These are phyloP conservation scores for Nematostella vectensis DNA, from an alignment of 92 coral and sea anemone species.

Conservation along the genomic window DNA sequence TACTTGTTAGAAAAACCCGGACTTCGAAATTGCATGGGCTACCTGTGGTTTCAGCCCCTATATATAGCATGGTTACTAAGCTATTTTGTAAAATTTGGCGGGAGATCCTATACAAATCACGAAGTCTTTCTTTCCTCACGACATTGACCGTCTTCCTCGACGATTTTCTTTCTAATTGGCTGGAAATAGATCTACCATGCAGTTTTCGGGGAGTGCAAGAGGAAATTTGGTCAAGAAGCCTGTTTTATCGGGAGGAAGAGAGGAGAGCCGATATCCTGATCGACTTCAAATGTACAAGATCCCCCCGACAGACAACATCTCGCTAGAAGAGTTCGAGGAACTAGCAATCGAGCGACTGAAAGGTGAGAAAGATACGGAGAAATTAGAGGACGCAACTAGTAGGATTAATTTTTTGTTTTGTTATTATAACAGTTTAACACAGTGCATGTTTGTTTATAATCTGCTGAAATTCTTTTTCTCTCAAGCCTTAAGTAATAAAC, in stretches of 20 bases:
- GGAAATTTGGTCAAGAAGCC: constrained; percentile 9
- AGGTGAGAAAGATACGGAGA: constrained; percentile 37
- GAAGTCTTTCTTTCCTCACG: background rate
- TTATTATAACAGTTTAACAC: background rate
- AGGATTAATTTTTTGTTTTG: background rate
- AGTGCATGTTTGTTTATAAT: too few species aligned
- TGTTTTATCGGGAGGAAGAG: constrained; percentile 9
- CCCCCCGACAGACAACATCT: constrained; percentile 86
- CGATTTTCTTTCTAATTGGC: background rate
- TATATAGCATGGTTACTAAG: background rate
- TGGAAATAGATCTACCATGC: constrained; percentile 16
- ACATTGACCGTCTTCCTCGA: background rate
- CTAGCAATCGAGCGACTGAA: constrained; percentile 85
- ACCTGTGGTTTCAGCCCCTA: too few species aligned
- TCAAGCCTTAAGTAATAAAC: too few species aligned
- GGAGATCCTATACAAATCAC: background rate
- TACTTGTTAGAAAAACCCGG: too few species aligned
- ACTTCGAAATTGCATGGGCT: too few species aligned
- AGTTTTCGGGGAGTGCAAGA: constrained; percentile 7
- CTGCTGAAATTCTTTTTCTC: too few species aligned
- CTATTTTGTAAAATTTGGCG: background rate
- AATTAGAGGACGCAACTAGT: background rate
- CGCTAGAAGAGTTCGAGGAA: constrained; percentile 90
- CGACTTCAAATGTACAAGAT: constrained; percentile 81
- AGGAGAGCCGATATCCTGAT: constrained; percentile 30